phyloP scores from a whole-genome alignment of 2,888 invertebrate species.

The Chrysomela aeneicollis region DNA sequence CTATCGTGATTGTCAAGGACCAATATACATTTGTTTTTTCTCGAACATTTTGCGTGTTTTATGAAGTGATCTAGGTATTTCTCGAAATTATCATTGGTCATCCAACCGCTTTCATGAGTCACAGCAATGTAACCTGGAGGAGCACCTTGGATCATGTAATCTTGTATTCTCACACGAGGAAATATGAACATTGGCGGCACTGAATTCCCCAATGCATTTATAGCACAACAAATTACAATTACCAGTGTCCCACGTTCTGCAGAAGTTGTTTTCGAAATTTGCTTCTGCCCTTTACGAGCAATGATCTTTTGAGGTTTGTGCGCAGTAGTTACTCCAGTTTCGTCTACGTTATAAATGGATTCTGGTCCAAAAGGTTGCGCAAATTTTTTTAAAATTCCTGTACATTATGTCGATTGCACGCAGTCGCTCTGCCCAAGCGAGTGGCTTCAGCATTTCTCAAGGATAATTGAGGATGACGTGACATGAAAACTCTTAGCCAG shows the following conservation, averaged over 20 bases:
- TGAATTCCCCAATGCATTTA: slow-evolving; percentile 32
- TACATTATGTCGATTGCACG: slow-evolving; percentile 36
- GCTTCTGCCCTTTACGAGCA: slow-evolving; percentile 7
- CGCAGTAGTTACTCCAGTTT: slow-evolving; percentile 14
- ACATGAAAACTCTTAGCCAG: slow-evolving; percentile 29
- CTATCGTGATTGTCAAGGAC: slow-evolving; percentile 32
- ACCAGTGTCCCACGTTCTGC: slow-evolving; percentile 14
- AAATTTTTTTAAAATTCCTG: slow-evolving; percentile 31
- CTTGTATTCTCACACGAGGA: not conserved
- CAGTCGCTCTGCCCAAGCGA: slow-evolving; percentile 33
- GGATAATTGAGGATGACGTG: slow-evolving; percentile 27
- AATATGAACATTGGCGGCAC: slow-evolving; percentile 22
- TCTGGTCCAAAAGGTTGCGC: slow-evolving; percentile 29
- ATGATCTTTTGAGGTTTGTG: slow-evolving; percentile 13
- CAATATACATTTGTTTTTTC: slow-evolving; percentile 25
- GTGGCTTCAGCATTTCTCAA: slow-evolving; percentile 27
- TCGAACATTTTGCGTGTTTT: slow-evolving; percentile 3
- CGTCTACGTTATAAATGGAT: slow-evolving; percentile 22
- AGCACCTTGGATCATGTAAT: slow-evolving; percentile 35
- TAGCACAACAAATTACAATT: slow-evolving; percentile 14
- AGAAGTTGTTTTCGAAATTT: slow-evolving; percentile 24
- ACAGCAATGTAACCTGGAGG: slow-evolving; percentile 36
- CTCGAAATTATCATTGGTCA: slow-evolving; percentile 22
- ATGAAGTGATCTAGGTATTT: slow-evolving; percentile 23
- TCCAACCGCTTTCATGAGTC: slow-evolving; percentile 19